Evolutionary conservation across 2,113 vertebrate species (phyloP).

Genomic region (Eupsittula cactorum): DNA sequence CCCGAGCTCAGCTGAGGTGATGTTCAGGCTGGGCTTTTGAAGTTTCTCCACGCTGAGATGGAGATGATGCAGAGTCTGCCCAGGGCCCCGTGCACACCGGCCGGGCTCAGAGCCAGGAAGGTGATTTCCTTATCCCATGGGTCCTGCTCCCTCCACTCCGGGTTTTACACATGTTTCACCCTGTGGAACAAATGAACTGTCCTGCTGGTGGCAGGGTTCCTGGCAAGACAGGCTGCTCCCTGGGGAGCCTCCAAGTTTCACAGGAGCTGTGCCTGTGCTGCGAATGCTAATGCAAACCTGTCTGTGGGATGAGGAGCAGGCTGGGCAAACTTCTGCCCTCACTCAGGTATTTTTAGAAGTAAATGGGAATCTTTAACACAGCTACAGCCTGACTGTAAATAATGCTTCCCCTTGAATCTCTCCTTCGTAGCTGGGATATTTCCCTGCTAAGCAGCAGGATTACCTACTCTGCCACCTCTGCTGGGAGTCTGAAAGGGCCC

Average conservation of each 20-base stretch:
- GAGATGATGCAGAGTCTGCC: neutral
- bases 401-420: neutral
- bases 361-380: neutral
- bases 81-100: fast-evolving
- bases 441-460: neutral
- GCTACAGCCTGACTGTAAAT: neutral
- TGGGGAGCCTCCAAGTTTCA: neutral
- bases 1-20: neutral
- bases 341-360: neutral
- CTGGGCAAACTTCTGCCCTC: neutral
- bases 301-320: neutral
- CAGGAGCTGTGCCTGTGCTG: neutral
- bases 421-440: neutral
- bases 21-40: neutral
- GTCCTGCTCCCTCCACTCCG: fast-evolving
- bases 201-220: neutral
- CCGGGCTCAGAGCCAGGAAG: neutral
- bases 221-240: neutral
- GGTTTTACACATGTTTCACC: neutral
- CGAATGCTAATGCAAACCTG: neutral
- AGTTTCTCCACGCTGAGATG: neutral
- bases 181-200: neutral
- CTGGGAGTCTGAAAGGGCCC: neutral
- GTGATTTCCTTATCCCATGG: neutral
- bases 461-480: neutral